Conservation (phyloP, 2,888 invertebrate genomes). For the Lacanobia oleracea region DNA sequence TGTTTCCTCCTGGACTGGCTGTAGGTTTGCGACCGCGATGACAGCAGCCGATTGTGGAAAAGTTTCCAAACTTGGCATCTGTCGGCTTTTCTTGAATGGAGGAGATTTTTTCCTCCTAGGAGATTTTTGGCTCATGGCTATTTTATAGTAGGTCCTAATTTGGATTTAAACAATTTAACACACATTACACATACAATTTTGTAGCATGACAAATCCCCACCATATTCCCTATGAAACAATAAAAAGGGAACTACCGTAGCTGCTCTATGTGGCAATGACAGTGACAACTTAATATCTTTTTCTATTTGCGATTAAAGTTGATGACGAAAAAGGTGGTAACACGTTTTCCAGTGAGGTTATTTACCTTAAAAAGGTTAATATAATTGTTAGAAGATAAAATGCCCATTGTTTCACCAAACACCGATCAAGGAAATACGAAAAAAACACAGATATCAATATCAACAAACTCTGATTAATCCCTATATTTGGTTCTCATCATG, state of each 20-base stretch:
- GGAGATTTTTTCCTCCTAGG: slow-evolving; percentile 47
- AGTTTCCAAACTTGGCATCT: slow-evolving; percentile 26
- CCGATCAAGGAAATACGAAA: background rate
- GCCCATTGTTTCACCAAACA: background rate
- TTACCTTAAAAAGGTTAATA: background rate
- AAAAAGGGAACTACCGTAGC: background rate
- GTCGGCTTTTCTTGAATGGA: slow-evolving; percentile 40
- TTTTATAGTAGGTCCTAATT: slow-evolving; percentile 15
- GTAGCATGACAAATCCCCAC: slow-evolving; percentile 20
- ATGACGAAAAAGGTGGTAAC: slow-evolving; percentile 11
- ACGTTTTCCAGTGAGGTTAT: background rate
- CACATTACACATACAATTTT: slow-evolving; percentile 35
- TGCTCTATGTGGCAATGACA: background rate
- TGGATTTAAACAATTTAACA: background rate
- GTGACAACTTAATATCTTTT: slow-evolving; percentile 8
- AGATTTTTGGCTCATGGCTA: slow-evolving; percentile 62
- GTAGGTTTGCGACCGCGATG: slow-evolving; percentile 52
- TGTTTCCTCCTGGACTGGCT: slow-evolving; percentile 72
- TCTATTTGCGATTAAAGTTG: background rate
- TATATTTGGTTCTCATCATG: background rate
- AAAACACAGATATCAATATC: background rate
- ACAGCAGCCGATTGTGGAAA: slow-evolving; percentile 42
- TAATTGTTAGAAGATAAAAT: background rate
- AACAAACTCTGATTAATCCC: background rate
- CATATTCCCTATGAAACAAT: background rate